Conservation (phyloP, 1,140 invertebrate genomes). For the Polypedilum pembai region DNA sequence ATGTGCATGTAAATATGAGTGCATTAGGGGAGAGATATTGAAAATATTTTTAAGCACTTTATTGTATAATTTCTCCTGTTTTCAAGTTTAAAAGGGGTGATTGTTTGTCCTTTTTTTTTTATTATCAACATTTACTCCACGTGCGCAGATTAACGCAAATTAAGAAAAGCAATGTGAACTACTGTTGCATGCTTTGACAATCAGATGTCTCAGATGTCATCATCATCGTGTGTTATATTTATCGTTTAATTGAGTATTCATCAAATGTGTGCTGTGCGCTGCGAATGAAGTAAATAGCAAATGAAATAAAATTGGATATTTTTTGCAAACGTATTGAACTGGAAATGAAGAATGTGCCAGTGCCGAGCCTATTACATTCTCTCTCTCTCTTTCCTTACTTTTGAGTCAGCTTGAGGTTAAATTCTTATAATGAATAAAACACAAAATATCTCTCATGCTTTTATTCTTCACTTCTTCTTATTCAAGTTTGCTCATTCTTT, state of each 20-base stretch:
- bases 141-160: neutral
- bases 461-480: neutral
- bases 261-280: neutral
- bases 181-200: neutral
- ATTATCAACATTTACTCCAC: too few species aligned
- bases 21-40: neutral
- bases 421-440: constrained; percentile 13
- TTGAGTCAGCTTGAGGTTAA: constrained; percentile 16
- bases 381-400: neutral
- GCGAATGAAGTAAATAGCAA: neutral
- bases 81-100: neutral
- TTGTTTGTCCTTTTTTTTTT: constrained; percentile 20
- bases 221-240: neutral
- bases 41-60: constrained; percentile 23
- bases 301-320: neutral
- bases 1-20: neutral
- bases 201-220: neutral
- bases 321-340: neutral
- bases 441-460: neutral
- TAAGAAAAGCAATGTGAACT: neutral
- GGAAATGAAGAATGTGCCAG: neutral
- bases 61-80: neutral
- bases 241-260: neutral
- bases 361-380: constrained; percentile 4
- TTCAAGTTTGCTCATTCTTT: neutral